Conservation (phyloP, 2,113 vertebrate genomes). For the Heteronetta atricapilla region DNA sequence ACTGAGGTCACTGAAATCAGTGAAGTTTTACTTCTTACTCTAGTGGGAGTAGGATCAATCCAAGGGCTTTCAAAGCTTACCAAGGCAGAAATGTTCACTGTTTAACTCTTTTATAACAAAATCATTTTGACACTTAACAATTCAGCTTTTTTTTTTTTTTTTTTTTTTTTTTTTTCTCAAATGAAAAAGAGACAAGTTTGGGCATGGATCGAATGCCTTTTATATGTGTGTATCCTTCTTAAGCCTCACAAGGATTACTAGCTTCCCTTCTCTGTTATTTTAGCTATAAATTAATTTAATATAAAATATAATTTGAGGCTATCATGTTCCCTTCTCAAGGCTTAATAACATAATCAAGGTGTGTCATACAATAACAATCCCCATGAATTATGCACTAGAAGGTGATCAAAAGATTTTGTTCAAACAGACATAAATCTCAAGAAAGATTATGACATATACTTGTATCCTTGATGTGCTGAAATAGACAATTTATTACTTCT, state of each 20-base stretch:
- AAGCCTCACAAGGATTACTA: neutral
- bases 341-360: neutral
- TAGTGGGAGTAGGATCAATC: neutral
- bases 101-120: neutral
- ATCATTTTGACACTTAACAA: neutral
- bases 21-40: neutral
- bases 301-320: neutral
- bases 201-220: neutral
- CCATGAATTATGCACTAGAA: neutral
- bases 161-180: neutral
- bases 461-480: neutral
- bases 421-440: neutral
- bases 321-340: neutral
- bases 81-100: neutral
- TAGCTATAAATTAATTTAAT: neutral
- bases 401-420: neutral
- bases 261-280: neutral
- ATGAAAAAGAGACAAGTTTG: neutral
- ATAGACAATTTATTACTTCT: neutral
- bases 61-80: neutral
- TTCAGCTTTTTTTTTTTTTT: neutral
- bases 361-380: neutral
- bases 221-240: neutral
- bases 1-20: neutral
- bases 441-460: neutral